A percentile compares a stretch with the other conserved stretches of the same genome.
These are phyloP conservation scores for Mythimna albipuncta DNA, from an alignment of 2,888 invertebrate species.

Conservation along the genomic window DNA sequence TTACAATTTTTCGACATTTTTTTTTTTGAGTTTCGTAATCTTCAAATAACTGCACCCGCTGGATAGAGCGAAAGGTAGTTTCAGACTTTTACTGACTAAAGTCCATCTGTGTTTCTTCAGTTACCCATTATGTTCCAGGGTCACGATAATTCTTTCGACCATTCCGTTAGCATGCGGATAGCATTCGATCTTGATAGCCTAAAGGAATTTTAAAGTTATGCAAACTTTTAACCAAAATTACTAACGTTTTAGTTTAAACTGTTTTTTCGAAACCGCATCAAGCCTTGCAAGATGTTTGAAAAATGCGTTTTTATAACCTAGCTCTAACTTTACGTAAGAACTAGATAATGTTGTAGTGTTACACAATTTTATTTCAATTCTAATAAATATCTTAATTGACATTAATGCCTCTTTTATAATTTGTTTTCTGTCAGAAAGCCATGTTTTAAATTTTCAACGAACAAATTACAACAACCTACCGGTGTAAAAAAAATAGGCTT, in stretches of 20 bases:
- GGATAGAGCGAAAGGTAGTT: too few species aligned
- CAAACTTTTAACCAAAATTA: background rate
- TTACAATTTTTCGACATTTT: too few species aligned
- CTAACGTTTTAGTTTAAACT: background rate
- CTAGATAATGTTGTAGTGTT: background rate
- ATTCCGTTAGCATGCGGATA: background rate
- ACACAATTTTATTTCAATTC: slow-evolving; percentile 4
- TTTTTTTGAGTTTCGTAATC: too few species aligned
- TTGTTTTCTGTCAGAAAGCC: too few species aligned
- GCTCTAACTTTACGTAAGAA: background rate
- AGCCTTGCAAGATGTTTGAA: background rate
- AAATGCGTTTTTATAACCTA: background rate
- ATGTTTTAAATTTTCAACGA: too few species aligned
- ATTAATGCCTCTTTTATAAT: background rate
- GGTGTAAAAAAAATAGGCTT: too few species aligned
- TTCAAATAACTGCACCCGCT: too few species aligned
- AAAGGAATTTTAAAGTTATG: slow-evolving; percentile 2
- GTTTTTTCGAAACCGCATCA: slow-evolving; percentile 10
- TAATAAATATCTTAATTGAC: background rate
- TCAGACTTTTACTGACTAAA: too few species aligned
- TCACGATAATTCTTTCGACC: too few species aligned
- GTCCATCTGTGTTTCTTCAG: too few species aligned
- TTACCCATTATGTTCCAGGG: too few species aligned
- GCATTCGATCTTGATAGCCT: background rate
- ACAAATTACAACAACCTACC: too few species aligned